Conservation (phyloP, 2,113 vertebrate species). For the Mohoua ochrocephala region DNA sequence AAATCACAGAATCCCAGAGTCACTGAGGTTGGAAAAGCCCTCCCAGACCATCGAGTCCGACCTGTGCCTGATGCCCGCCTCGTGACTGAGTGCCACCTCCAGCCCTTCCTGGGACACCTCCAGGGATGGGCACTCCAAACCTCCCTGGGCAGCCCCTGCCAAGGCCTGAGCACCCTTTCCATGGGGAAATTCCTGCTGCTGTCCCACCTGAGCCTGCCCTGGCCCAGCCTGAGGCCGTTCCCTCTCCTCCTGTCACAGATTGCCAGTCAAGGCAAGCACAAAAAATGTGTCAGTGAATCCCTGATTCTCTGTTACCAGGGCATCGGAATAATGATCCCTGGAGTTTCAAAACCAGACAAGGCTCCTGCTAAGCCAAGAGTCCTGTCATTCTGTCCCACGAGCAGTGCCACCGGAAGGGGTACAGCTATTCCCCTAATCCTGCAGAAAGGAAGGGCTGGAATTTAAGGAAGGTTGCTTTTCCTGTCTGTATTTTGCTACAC, state of each 20-base stretch:
- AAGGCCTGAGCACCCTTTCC: not conserved
- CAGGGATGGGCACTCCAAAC: not conserved
- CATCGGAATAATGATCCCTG: accelerated
- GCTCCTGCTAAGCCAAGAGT: not conserved
- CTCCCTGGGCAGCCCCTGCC: not conserved
- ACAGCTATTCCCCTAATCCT: accelerated
- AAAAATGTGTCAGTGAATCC: not conserved
- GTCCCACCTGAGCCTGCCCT: not conserved
- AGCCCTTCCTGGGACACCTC: accelerated
- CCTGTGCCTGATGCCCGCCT: accelerated
- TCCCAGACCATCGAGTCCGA: accelerated
- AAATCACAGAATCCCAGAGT: not conserved
- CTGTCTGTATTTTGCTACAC: not conserved
- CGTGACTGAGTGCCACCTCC: not conserved
- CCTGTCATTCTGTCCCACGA: not conserved
- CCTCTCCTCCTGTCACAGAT: not conserved
- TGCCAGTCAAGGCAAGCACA: not conserved
- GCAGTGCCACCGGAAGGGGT: not conserved
- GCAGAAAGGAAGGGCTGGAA: not conserved
- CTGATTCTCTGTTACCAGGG: not conserved
- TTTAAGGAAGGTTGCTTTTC: not conserved
- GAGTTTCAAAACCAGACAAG: not conserved
- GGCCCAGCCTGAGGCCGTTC: accelerated
- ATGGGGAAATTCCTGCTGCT: not conserved
- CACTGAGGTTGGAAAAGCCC: not conserved